Evolutionary conservation across 2,888 invertebrate species (phyloP), one percentile per base, ranked within the genome.

Genomic region (Eupelmus urozonus): DNA sequence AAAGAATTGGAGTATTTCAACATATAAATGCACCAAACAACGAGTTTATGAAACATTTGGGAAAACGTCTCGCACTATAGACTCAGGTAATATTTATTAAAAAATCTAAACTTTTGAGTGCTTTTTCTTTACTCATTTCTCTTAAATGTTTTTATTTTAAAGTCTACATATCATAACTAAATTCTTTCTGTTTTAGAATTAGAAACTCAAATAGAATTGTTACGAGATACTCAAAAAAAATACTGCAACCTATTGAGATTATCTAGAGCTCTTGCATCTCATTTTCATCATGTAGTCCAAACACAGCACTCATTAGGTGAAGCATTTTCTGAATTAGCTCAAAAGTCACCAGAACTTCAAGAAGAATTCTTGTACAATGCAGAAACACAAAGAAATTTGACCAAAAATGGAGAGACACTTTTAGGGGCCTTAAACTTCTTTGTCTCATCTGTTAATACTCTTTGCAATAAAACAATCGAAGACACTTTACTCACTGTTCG

Each of bases 11-110:
- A 97, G 98, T 81, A 96, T 99, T 87, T 98, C 98, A 79, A 98
- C 98, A 0, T 99, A 98, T 90, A 99, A 98, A 90, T 99, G 98
- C 89, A 99, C 99, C 5, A 96, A 97, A 86, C 99, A 99, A 90
- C 93, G 98, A 79, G 94, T 99, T 90, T 96, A 97, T 84, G 99
- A 99, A 90, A 97, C 97, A 88, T 92, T 99, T 74, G 99, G 99
- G 20, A 99, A 98, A 91, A 95, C 96, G 59, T 96, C 96, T 9
- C 92, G 97, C 78, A 97, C 97, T 57, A 95, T 97, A 66, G 97
- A 97, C 88, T 94, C 96, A 83, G 95, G 95, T 95, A 80, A 84
- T 20, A 40, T 20, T 20, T 20, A 53, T 7, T 53, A 20, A 53
- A 18, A 59, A 62, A 53, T 67, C 65, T 62, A 23, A 20, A 60